These are phyloP conservation scores for Drosophila engyochracea DNA, from an alignment of 2,888 invertebrate species.

Conservation along the genomic window DNA sequence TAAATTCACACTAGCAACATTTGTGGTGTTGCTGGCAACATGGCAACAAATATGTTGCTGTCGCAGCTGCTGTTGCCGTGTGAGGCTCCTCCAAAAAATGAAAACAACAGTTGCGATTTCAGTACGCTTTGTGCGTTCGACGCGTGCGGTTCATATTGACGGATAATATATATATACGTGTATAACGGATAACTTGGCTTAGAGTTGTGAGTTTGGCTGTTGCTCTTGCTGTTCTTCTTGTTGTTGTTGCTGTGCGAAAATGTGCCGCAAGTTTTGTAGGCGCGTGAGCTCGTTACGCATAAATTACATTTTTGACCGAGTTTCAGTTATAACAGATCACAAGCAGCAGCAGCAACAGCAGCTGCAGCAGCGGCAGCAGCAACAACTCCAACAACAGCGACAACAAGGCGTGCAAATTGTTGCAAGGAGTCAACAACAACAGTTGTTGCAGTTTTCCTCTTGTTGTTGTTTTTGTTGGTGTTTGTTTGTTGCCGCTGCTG, in stretches of 20 bases:
- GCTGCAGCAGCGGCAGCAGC: slow-evolving; percentile 17
- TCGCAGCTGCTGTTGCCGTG: slow-evolving; percentile 33
- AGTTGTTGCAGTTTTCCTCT: slow-evolving; percentile 64
- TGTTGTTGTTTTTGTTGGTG: slow-evolving; percentile 39
- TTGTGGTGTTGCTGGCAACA: slow-evolving; percentile 61
- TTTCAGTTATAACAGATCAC: slow-evolving; percentile 65
- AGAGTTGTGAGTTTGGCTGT: slow-evolving; percentile 21
- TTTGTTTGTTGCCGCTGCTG: slow-evolving; percentile 33
- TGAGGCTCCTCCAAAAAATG: slow-evolving; percentile 62
- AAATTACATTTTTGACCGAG: slow-evolving; percentile 76
- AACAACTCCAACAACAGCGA: slow-evolving; percentile 31
- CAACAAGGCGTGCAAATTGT: slow-evolving; percentile 60
- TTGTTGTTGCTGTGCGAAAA: slow-evolving; percentile 34
- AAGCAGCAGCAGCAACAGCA: slow-evolving; percentile 36
- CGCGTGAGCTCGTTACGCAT: slow-evolving; percentile 81
- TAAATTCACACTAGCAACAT: slow-evolving; percentile 1
- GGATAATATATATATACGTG: slow-evolving; percentile 24
- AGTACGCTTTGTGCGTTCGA: slow-evolving; percentile 84
- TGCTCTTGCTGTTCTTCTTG: slow-evolving; percentile 16
- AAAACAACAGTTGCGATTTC: slow-evolving; percentile 64
- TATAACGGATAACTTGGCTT: slow-evolving; percentile 56
- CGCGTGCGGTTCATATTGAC: slow-evolving; percentile 77
- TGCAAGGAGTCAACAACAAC: slow-evolving; percentile 69
- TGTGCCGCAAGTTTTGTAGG: slow-evolving; percentile 75
- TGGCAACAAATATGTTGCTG: slow-evolving; percentile 22